These are phyloP conservation scores for Terebella lapidaria DNA, from an alignment of 2,888 invertebrate genomes.

Conservation along the genomic window DNA sequence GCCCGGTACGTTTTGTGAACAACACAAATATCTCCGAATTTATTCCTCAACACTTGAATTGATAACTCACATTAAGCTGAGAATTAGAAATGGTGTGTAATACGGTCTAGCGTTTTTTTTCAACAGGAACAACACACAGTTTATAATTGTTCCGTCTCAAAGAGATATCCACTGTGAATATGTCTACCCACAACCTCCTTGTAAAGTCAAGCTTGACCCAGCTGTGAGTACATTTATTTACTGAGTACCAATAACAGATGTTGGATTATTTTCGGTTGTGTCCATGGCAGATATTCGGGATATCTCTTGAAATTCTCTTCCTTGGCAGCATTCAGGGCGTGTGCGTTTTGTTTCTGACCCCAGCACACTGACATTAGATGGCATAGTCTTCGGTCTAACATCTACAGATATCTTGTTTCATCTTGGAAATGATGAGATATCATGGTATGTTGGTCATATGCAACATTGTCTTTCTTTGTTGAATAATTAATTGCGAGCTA, in stretches of 20 bases:
- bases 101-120: too few relatives aligned
- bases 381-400: conserved; percentile 72
- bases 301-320: too few relatives aligned
- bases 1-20: too few relatives aligned
- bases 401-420: conserved; percentile 80
- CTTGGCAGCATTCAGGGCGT: conserved; percentile 7
- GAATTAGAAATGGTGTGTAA: too few relatives aligned
- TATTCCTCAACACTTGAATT: too few relatives aligned
- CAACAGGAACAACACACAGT: conserved; percentile 59
- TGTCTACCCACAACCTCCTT: conserved; percentile 81
- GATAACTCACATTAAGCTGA: too few relatives aligned
- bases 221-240: not conserved
- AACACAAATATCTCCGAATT: too few relatives aligned
- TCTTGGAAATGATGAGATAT: conserved; percentile 73
- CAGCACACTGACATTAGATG: conserved; percentile 70
- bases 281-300: not conserved
- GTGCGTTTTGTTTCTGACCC: conserved; percentile 73
- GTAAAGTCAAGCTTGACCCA: conserved; percentile 21
- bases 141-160: conserved; percentile 71
- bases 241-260: not conserved
- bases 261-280: not conserved
- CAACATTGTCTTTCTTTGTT: not conserved
- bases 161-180: conserved; percentile 74
- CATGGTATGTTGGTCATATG: conserved; percentile 58
- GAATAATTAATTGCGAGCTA: conserved; percentile 22